phyloP scores from a whole-genome alignment of 2,797 vertebrate species.

The Hipposideros larvatus region DNA sequence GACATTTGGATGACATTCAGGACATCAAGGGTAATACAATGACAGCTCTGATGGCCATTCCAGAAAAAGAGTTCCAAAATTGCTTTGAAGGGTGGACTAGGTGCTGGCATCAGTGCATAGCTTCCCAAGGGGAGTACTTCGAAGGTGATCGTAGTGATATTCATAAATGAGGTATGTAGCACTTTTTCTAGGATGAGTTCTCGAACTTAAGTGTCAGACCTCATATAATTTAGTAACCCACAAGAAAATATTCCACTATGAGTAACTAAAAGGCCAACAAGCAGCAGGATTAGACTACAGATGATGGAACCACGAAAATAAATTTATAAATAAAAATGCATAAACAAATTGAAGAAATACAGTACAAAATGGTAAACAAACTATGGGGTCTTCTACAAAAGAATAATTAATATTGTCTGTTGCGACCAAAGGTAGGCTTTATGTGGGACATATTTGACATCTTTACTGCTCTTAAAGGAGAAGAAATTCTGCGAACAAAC shows the following conservation, averaged over 20 bases:
- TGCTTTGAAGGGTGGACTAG: too few relatives aligned
- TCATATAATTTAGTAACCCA: neutral
- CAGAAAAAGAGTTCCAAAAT: too few relatives aligned
- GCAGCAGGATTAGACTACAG: neutral
- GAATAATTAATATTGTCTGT: neutral
- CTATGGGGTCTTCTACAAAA: neutral
- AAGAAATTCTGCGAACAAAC: neutral
- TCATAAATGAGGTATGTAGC: too few relatives aligned
- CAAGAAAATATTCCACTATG: neutral
- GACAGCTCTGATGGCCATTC: too few relatives aligned
- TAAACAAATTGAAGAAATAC: neutral
- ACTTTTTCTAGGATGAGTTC: too few relatives aligned
- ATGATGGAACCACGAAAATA: neutral
- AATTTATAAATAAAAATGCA: neutral
- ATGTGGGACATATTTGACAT: neutral
- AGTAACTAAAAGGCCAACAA: neutral
- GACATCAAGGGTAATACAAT: too few relatives aligned
- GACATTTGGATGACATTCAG: too few relatives aligned
- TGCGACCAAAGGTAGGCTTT: neutral
- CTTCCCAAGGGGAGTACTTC: too few relatives aligned
- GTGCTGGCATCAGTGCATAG: too few relatives aligned
- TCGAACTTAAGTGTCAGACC: too few relatives aligned
- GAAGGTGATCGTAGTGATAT: too few relatives aligned
- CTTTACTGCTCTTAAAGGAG: conserved; percentile 14
- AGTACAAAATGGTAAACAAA: neutral